Percentiles rank a stretch among this genome's conserved stretches.
Conservation (phyloP, 2,797 vertebrate species). For the Syncerus caffer region DNA sequence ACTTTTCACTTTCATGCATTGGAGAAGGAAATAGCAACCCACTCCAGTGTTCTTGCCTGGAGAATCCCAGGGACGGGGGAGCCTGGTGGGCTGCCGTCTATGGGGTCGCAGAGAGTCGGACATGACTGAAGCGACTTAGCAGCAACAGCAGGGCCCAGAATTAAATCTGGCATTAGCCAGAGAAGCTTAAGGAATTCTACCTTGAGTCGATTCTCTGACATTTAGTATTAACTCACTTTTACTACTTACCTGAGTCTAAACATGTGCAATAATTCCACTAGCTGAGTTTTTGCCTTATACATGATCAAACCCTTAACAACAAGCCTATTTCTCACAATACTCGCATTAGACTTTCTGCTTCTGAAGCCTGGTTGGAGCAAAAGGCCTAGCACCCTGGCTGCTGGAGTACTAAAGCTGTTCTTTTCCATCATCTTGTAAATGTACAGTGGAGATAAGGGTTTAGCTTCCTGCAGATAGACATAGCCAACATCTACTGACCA, state of each 20-base stretch:
- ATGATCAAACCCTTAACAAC: background rate
- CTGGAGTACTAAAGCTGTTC: background rate
- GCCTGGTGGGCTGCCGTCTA: no score
- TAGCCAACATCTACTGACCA: background rate
- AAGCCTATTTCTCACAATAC: background rate
- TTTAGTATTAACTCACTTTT: background rate
- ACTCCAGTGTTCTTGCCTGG: no score
- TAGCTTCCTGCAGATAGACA: background rate
- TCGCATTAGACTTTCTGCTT: background rate
- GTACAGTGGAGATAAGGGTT: background rate
- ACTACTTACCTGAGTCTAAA: background rate
- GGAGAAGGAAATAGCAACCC: no score
- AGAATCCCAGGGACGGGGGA: no score
- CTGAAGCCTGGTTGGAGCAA: background rate
- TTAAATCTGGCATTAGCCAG: background rate
- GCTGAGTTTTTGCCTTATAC: background rate
- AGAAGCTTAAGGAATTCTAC: background rate
- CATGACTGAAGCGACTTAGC: fast-evolving
- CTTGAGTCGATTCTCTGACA: background rate
- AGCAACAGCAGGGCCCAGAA: background rate
- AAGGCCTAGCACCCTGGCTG: background rate
- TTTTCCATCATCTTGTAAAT: background rate
- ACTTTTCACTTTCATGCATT: no score
- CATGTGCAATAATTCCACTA: background rate
- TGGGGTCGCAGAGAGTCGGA: fast-evolving